Conservation (phyloP, 2,797 vertebrate species). For the Lagocephalus sceleratus region DNA sequence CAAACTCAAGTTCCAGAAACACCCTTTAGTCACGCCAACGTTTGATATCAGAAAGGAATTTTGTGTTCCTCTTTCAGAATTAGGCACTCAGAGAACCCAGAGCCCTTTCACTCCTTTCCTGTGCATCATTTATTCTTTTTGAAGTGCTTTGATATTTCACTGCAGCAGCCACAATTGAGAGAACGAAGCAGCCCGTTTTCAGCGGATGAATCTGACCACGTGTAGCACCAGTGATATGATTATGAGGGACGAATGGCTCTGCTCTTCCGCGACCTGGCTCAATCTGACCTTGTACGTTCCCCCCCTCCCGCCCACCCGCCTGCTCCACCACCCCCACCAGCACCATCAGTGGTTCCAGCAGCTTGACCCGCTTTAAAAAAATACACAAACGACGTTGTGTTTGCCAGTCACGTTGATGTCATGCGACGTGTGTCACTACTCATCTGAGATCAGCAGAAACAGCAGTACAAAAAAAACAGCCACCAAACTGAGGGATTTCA, state of each 20-base stretch:
- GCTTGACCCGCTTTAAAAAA: no score
- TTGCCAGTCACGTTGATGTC: no score
- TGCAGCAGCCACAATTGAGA: slow-evolving; percentile 12
- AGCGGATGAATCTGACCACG: slow-evolving; percentile 2
- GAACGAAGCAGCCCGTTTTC: slow-evolving; percentile 4
- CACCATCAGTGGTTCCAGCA: background rate
- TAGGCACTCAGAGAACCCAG: slow-evolving; percentile 22
- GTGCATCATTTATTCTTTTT: slow-evolving; percentile 9
- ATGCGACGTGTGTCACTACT: no score
- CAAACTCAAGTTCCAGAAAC: no score
- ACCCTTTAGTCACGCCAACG: slow-evolving; percentile 9
- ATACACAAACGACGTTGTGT: no score
- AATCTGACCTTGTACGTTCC: background rate
- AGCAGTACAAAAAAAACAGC: background rate
- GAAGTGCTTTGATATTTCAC: slow-evolving; percentile 18
- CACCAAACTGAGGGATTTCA: no score
- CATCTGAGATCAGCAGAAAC: no score
- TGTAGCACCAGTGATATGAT: background rate
- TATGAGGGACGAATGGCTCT: background rate
- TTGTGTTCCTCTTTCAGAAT: slow-evolving; percentile 22
- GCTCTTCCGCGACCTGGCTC: background rate
- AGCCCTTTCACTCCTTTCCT: background rate
- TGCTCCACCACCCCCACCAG: background rate
- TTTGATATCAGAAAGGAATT: slow-evolving; percentile 12
- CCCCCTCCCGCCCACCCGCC: background rate